A percentile compares a stretch with the other conserved stretches of the same genome.
Evolutionary conservation across 1,140 invertebrate genomes (phyloP).

Genomic region (Papilio machaon): DNA sequence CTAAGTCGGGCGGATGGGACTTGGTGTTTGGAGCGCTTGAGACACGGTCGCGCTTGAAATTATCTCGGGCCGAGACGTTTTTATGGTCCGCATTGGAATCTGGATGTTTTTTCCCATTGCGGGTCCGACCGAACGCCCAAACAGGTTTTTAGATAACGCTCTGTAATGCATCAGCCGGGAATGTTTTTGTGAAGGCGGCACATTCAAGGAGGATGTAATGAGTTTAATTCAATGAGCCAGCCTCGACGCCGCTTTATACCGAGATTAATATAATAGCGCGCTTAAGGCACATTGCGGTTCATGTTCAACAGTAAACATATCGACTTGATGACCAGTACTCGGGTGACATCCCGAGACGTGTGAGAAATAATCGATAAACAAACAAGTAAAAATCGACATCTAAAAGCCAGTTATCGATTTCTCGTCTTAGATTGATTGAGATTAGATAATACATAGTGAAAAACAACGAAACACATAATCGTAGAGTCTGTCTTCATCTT

Average conservation of each 20-base stretch:
- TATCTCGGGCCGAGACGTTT: constrained; percentile 77
- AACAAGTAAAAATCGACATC: neutral
- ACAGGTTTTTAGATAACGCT: constrained; percentile 81
- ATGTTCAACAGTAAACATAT: constrained; percentile 40
- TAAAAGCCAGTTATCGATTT: neutral
- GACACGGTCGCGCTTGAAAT: constrained; percentile 74
- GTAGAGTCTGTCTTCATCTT: too few relatives aligned
- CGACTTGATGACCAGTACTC: constrained; percentile 19
- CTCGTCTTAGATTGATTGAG: neutral
- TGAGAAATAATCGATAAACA: constrained; percentile 16
- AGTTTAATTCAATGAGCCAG: constrained; percentile 67
- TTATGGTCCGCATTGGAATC: constrained; percentile 80
- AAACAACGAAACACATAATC: neutral
- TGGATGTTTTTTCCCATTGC: constrained; percentile 78
- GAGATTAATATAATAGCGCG: constrained; percentile 7
- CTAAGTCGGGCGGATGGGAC: constrained; percentile 57
- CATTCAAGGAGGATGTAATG: constrained; percentile 75
- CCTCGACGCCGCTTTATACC: constrained; percentile 37
- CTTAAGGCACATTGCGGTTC: constrained; percentile 21
- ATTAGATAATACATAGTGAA: neutral
- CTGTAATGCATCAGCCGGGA: constrained; percentile 78
- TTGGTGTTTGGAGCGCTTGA: constrained; percentile 53
- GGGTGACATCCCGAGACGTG: neutral
- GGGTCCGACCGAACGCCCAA: constrained; percentile 72
- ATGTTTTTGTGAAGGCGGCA: constrained; percentile 76